Evolutionary conservation across 2,888 invertebrate genomes (phyloP).

Genomic region (Celastrina argiolus): DNA sequence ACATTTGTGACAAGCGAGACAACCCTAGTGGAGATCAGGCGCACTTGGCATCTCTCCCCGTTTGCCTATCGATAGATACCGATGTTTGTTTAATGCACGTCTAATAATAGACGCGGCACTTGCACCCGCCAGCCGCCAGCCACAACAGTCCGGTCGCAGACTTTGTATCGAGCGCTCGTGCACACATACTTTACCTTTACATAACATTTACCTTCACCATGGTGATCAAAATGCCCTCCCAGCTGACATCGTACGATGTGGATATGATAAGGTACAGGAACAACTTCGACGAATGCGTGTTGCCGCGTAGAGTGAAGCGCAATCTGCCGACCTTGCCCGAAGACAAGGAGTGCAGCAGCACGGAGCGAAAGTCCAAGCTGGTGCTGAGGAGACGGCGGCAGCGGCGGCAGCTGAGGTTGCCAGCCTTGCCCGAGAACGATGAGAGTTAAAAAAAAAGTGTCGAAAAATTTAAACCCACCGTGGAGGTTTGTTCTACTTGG

Average conservation of each 20-base stretch:
- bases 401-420: constrained; percentile 54
- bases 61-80: constrained; percentile 36
- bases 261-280: constrained; percentile 63
- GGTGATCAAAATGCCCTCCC: constrained; percentile 59
- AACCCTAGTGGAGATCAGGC: constrained; percentile 27
- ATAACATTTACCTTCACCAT: constrained; percentile 38
- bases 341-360: constrained; percentile 62
- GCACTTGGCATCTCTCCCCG: constrained; percentile 43
- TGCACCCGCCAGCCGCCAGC: constrained; percentile 33
- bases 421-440: constrained; percentile 60
- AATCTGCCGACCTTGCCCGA: constrained; percentile 61
- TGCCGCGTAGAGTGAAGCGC: constrained; percentile 57
- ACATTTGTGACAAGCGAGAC: constrained; percentile 19
- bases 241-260: constrained; percentile 50
- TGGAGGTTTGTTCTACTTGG: background rate
- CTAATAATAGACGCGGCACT: constrained; percentile 47
- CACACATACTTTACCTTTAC: constrained; percentile 14
- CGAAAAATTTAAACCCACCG: constrained; percentile 8
- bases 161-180: constrained; percentile 47
- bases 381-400: constrained; percentile 52
- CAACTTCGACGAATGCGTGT: constrained; percentile 59
- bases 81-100: constrained; percentile 37
- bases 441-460: constrained; percentile 49
- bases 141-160: constrained; percentile 41
- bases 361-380: constrained; percentile 51